A percentile compares a stretch with the other conserved stretches of the same genome.
These are phyloP conservation scores for Drosophila takahashii DNA, from an alignment of 1,140 invertebrate genomes.

Conservation along the genomic window DNA sequence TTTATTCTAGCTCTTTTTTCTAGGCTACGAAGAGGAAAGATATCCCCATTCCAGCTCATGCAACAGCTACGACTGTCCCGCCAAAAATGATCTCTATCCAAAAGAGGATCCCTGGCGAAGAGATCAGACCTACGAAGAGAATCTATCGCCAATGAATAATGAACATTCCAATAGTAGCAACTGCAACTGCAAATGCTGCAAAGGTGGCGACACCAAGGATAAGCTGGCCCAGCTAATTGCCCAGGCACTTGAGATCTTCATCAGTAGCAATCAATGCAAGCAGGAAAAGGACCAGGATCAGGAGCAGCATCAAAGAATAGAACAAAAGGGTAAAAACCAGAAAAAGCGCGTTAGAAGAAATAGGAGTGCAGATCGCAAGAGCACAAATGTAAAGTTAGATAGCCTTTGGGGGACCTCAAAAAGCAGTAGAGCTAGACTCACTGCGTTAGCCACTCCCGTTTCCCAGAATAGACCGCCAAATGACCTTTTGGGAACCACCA, in stretches of 20 bases:
- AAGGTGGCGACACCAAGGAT: constrained; percentile 1
- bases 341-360: background rate
- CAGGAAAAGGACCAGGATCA: background rate
- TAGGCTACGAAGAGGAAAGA: constrained; percentile 2
- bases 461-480: background rate
- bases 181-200: constrained; percentile 27
- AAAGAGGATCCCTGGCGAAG: background rate
- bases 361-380: background rate
- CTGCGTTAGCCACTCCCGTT: background rate
- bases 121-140: background rate
- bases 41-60: background rate
- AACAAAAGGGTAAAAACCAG: background rate
- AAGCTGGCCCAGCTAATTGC: constrained; percentile 34
- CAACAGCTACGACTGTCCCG: background rate
- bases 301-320: background rate
- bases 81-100: too few relatives aligned
- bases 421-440: background rate
- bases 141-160: too few relatives aligned
- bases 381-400: background rate
- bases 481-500: too few relatives aligned
- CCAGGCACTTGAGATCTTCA: constrained; percentile 50
- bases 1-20: too few relatives aligned
- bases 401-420: too few relatives aligned
- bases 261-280: background rate
- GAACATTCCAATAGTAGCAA: background rate